Evolutionary conservation across 1,140 invertebrate species (phyloP).

Genomic region (Oedothorax gibbosus): DNA sequence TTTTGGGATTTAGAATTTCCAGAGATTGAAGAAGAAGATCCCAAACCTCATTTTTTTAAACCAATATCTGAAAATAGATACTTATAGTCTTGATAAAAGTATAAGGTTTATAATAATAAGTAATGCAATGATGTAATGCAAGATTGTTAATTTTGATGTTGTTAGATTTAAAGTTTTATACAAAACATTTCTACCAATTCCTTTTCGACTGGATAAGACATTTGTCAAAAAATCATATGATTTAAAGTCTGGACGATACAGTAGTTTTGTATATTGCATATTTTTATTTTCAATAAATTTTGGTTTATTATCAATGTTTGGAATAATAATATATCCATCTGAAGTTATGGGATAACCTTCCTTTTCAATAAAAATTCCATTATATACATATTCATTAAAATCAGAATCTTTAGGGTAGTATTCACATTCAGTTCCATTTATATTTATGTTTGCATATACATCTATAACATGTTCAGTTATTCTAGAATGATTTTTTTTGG

Average conservation of each 20-base stretch:
- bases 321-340: not conserved
- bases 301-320: not conserved
- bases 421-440: not conserved
- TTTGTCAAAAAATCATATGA: not conserved
- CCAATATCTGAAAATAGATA: not conserved
- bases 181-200: no score
- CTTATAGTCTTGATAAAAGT: not conserved
- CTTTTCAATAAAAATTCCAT: not conserved
- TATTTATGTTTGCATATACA: not conserved
- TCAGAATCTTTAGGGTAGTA: not conserved
- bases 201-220: not conserved
- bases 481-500: not conserved
- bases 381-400: not conserved
- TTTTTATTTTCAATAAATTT: not conserved
- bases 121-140: no score
- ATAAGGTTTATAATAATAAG: no score
- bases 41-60: not conserved
- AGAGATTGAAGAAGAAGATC: not conserved
- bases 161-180: no score
- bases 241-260: not conserved
- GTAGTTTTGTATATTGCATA: not conserved
- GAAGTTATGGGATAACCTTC: not conserved
- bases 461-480: not conserved
- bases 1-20: constrained; percentile 6
- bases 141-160: no score